Evolutionary conservation across 2,888 invertebrate species (phyloP).

Genomic region (Dysmachus trigonus): DNA sequence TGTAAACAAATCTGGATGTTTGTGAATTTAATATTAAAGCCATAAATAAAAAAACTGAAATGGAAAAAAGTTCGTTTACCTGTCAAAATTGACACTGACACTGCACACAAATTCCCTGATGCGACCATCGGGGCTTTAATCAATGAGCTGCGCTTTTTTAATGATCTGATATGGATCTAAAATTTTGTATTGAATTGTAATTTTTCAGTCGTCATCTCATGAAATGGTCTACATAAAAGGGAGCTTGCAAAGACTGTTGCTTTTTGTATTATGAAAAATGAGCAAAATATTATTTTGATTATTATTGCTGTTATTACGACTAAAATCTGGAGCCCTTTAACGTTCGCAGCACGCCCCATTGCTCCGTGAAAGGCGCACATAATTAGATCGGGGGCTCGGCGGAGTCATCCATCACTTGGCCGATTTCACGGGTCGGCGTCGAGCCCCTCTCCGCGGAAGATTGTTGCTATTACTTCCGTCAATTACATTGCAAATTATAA

Average conservation of each 20-base stretch:
- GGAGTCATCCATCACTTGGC: not conserved
- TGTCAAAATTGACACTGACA: no score
- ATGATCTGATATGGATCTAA: no score
- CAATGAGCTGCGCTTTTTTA: no score
- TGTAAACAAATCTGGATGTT: no score
- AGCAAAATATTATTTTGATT: not conserved
- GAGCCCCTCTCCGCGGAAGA: not conserved
- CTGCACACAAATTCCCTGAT: no score
- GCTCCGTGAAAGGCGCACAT: not conserved
- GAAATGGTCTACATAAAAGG: not conserved
- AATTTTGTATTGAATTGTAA: not conserved
- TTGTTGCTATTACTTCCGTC: not conserved
- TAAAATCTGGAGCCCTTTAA: not conserved
- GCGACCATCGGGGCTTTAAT: no score
- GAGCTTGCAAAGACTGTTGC: not conserved
- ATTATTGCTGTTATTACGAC: not conserved
- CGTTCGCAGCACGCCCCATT: not conserved
- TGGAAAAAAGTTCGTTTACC: no score
- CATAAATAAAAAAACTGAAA: no score
- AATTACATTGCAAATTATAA: constrained; percentile 1
- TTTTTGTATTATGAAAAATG: not conserved
- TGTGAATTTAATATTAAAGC: no score
- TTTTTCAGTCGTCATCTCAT: not conserved
- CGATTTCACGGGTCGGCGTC: not conserved
- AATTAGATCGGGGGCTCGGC: not conserved